Evolutionary conservation across 2,797 vertebrate species (phyloP).

Genomic region (Aphelocoma californica): DNA sequence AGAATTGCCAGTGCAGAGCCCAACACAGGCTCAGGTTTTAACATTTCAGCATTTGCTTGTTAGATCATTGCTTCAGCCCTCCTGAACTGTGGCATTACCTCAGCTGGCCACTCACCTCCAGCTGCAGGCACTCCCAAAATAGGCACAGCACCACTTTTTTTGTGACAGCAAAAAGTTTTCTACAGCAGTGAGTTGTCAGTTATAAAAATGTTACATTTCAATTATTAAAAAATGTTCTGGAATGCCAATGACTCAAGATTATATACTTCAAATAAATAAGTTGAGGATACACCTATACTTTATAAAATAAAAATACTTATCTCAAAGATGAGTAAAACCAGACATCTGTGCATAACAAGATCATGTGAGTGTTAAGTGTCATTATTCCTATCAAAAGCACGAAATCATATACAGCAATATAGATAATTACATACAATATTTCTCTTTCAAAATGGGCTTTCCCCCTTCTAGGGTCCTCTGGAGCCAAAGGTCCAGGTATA

Average conservation of each 20-base stretch:
- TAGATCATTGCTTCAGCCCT: background rate
- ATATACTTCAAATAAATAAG: background rate
- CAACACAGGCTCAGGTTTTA: background rate
- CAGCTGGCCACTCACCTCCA: background rate
- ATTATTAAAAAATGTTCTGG: background rate
- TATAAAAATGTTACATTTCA: background rate
- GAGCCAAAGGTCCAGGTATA: background rate
- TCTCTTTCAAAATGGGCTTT: background rate
- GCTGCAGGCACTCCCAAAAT: background rate
- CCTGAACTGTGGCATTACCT: background rate
- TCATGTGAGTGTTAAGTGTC: background rate
- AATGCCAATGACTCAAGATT: background rate
- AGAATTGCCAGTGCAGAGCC: background rate
- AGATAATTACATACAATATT: background rate
- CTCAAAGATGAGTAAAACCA: background rate
- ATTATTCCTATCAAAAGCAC: background rate
- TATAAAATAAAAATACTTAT: background rate
- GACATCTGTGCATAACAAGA: background rate
- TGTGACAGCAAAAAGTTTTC: background rate
- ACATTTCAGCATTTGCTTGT: background rate
- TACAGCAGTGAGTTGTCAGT: background rate
- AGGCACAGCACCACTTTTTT: background rate
- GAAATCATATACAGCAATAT: background rate
- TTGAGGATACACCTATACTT: background rate
- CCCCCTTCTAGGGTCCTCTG: background rate